Conservation (phyloP, 2,888 invertebrate genomes). For the Polyommatus iphigenia region DNA sequence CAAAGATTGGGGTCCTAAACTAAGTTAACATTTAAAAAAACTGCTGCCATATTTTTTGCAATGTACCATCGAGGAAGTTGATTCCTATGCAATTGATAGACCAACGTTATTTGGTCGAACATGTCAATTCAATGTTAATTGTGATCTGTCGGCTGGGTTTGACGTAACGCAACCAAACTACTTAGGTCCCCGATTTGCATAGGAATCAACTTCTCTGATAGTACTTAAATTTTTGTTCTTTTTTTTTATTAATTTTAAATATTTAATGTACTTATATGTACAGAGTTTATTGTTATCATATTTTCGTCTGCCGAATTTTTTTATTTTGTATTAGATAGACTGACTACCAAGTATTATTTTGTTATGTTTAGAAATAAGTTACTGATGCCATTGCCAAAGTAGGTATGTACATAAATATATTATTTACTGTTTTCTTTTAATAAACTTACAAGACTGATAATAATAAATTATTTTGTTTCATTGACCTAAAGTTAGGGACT, state of each 20-base stretch:
- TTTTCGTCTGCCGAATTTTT: not conserved
- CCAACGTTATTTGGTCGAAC: no score
- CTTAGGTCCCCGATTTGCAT: no score
- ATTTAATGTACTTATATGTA: not conserved
- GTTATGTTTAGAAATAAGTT: conserved; percentile 32
- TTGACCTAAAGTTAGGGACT: conserved; percentile 17
- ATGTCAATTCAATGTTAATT: no score
- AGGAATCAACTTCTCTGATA: no score
- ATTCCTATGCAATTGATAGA: no score
- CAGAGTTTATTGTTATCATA: not conserved
- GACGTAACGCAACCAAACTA: no score
- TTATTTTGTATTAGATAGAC: conserved; percentile 47
- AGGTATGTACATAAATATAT: conserved; percentile 36
- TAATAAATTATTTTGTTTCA: not conserved
- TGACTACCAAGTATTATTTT: conserved; percentile 65
- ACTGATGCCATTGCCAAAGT: conserved; percentile 42
- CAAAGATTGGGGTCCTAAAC: not conserved
- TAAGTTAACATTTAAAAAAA: not conserved
- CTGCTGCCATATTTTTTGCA: not conserved
- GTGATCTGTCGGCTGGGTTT: no score
- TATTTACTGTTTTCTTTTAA: conserved; percentile 41
- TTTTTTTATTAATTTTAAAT: not conserved
- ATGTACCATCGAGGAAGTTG: no score
- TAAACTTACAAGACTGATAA: conserved; percentile 42
- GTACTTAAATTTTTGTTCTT: not conserved